Evolutionary conservation across 2,113 vertebrate genomes (phyloP).

Genomic region (Eurypyga helias): DNA sequence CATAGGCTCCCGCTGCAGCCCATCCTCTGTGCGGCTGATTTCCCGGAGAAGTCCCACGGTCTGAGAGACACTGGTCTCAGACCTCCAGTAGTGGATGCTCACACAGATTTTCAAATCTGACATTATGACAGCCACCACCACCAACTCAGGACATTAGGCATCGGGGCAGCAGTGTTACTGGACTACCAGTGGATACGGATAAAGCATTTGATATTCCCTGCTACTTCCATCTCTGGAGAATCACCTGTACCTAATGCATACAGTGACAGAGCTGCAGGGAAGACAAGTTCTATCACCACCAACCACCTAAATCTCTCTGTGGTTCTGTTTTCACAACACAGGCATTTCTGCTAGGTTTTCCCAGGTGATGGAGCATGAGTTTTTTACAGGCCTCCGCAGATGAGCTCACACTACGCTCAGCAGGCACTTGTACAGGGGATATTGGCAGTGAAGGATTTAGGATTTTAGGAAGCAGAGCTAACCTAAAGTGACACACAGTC

Average conservation of each 20-base stretch:
- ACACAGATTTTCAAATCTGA: neutral
- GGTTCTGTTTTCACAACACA: neutral
- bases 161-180: neutral
- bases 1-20: neutral
- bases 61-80: neutral
- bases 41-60: accelerated
- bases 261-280: neutral
- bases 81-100: neutral
- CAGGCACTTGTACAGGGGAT: accelerated
- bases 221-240: neutral
- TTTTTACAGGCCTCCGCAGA: neutral
- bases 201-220: neutral
- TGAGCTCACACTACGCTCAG: neutral
- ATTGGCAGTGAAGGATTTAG: neutral
- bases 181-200: neutral
- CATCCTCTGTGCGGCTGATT: neutral
- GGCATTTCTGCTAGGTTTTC: neutral
- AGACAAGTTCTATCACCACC: neutral
- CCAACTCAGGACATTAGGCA: neutral
- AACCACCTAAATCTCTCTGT: neutral
- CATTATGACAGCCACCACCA: neutral
- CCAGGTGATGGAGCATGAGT: neutral
- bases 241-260: neutral
- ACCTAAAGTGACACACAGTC: neutral
- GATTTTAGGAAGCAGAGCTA: neutral